Base-by-base conservation (phyloP, 2,888 invertebrate species). In the Drosophila conformis region DNA sequence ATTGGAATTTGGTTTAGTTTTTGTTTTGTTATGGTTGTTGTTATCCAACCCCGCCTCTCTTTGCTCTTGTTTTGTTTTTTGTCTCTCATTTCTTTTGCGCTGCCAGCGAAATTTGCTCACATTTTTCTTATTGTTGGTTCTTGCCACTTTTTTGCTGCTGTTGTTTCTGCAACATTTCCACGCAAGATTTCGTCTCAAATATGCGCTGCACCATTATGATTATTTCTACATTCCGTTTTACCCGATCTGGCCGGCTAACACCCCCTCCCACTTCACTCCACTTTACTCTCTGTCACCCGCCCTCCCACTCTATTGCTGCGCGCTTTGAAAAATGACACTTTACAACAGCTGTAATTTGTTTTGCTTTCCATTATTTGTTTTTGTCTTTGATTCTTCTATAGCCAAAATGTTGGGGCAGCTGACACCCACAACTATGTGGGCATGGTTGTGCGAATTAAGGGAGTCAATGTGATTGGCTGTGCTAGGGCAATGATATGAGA, bases 1-100 rank as follows among this genome's bases (percentile, higher is more conserved):
- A 91, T 91, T 91, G 91, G 91, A 91, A 90, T 90, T 91, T 91
- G 90, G 89, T 89, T 89, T 89, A 87, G 87, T 70, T 4, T 38
- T 38, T 38, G 38, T 2, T 76, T 82, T 64, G 56, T 35, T 64
- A 56, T 51, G 31, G 33, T 54, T 66, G 33, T 31, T 51, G 40
- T 29, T 15, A 21, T n/a, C 10, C 42, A 15, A 29, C 15, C 40
- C n/a, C 40, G 21, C n/a, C 27, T 27, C 21, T n/a, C 56, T 56
- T 53, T 46, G 36, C 15, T 66, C 58, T 35, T 69, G 27, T 42
- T 31, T 33, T 53, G 48, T 59, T 48, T 70, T 63, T 70, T 71
- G 61, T 82, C 58, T 49, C 54, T 68, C 73, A 87, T 87, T 85
- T 80, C 87, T 83, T 88, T 82, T 82, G 76, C 70, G 57, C 69